phyloP scores from a whole-genome alignment of 2,113 vertebrate species.

The Lophochroa leadbeateri region DNA sequence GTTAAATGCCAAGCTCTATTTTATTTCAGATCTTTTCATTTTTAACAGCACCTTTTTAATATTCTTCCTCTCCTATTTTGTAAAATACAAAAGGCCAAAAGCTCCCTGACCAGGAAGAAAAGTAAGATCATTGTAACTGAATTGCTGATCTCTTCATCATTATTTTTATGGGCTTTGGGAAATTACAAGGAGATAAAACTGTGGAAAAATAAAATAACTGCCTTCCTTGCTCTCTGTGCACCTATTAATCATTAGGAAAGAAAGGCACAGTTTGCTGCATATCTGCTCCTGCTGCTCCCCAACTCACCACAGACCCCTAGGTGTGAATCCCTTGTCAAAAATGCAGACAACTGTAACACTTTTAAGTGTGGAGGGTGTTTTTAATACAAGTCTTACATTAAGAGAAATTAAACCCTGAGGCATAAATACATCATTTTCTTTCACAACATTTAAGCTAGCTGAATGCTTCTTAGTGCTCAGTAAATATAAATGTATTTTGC shows the following conservation, averaged over 20 bases:
- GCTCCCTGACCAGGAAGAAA: not conserved
- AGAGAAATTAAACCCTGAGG: not conserved
- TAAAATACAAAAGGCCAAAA: not conserved
- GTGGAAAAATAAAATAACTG: not conserved
- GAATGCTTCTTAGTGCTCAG: not conserved
- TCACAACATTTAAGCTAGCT: not conserved
- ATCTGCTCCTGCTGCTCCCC: not conserved
- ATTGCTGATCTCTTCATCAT: not conserved
- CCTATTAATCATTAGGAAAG: not conserved
- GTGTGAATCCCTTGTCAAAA: not conserved
- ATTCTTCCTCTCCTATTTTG: not conserved
- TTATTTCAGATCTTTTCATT: not conserved
- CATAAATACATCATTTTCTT: not conserved
- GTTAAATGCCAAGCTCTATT: not conserved
- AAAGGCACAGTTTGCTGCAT: not conserved
- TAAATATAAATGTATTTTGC: not conserved
- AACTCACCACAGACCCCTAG: not conserved
- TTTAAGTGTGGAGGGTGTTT: not conserved
- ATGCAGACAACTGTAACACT: not conserved
- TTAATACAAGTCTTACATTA: not conserved
- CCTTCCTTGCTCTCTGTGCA: not conserved
- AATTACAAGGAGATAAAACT: not conserved
- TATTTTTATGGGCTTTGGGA: slow-evolving; percentile 6
- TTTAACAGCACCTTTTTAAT: not conserved
- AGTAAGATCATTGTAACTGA: not conserved